Percentiles rank a stretch among this genome's conserved stretches.
Conservation (phyloP, 2,888 invertebrate species). For the Branchipolynoe longqiensis region DNA sequence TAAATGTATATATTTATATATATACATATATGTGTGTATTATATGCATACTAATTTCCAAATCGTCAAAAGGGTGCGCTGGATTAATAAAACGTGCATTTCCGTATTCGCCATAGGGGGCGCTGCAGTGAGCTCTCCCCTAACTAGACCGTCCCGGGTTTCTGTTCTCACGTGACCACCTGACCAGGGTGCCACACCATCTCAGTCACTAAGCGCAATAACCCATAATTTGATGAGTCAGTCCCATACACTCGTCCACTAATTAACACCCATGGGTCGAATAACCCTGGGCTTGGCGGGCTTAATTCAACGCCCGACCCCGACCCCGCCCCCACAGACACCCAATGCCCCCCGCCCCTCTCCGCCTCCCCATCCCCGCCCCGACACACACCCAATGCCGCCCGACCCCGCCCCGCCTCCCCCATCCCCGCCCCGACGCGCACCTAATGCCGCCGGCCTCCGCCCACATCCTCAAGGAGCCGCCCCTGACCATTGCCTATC, state of each 20-base stretch:
- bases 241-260: background rate
- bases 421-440: background rate
- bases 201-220: background rate
- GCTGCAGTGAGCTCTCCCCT: too few species aligned
- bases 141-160: too few species aligned
- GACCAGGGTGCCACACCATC: background rate
- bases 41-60: too few species aligned
- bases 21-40: too few species aligned
- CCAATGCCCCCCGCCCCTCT: background rate
- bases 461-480: too few species aligned
- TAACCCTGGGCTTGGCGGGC: background rate
- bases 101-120: too few species aligned
- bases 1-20: too few species aligned
- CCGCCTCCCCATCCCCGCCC: background rate
- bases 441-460: too few species aligned
- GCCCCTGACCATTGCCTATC: too few species aligned
- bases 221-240: slow-evolving; percentile 25
- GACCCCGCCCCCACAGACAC: background rate
- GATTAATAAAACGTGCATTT: too few species aligned
- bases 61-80: too few species aligned
- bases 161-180: background rate
- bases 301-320: background rate
- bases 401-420: background rate
- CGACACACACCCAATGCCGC: background rate
- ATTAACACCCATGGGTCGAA: slow-evolving; percentile 13